Conservation (phyloP, 2,113 vertebrate genomes). For the Psophia crepitans region DNA sequence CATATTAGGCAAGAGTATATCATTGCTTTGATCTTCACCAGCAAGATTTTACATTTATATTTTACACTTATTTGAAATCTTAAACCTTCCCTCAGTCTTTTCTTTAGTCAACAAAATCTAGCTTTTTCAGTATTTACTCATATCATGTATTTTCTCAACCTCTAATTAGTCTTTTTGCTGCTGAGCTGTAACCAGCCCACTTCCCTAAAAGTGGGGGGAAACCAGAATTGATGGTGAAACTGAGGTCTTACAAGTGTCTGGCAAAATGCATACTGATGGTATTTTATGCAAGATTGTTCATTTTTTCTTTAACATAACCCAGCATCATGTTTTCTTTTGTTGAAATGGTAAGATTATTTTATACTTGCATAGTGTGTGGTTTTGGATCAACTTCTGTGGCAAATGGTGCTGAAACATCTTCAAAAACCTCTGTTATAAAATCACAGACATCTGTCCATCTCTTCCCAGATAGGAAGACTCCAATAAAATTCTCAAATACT, state of each 20-base stretch:
- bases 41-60: neutral
- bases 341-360: neutral
- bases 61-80: neutral
- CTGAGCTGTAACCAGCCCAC: neutral
- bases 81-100: neutral
- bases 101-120: neutral
- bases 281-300: neutral
- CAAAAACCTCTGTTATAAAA: neutral
- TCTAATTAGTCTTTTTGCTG: neutral
- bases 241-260: neutral
- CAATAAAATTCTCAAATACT: neutral
- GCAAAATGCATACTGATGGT: neutral
- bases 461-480: neutral
- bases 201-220: neutral
- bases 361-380: neutral
- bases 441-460: neutral
- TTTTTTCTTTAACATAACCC: neutral
- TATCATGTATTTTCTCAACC: neutral
- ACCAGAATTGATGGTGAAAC: neutral
- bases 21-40: neutral
- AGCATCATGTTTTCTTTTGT: neutral
- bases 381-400: rapidly evolving
- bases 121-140: neutral
- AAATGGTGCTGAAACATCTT: neutral
- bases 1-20: neutral